A percentile compares a stretch with the other conserved stretches of the same genome.
Conservation (phyloP, 1,140 invertebrate genomes). For the Phenacoccus solenopsis region DNA sequence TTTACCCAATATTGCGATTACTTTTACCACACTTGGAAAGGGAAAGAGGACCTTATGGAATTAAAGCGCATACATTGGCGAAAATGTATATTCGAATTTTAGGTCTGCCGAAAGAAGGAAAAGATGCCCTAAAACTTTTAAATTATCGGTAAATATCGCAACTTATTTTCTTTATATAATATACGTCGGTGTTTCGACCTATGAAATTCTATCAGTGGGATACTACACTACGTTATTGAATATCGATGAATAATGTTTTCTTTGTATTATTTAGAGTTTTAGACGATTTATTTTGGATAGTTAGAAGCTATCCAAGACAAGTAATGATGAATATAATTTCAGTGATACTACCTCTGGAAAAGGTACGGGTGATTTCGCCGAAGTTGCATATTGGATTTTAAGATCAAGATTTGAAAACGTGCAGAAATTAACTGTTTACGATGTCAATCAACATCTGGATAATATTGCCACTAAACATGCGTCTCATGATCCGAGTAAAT, state of each 20-base stretch:
- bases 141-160: slow-evolving; percentile 42
- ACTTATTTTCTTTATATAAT: slow-evolving; percentile 29
- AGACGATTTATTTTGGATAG: background rate
- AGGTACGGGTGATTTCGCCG: slow-evolving; percentile 54
- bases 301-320: background rate
- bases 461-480: slow-evolving; percentile 45
- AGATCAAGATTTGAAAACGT: slow-evolving; percentile 42
- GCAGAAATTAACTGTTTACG: slow-evolving; percentile 41
- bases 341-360: background rate
- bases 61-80: slow-evolving; percentile 51
- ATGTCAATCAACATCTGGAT: slow-evolving; percentile 58
- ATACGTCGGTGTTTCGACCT: slow-evolving; percentile 12
- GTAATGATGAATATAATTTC: background rate
- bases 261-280: background rate
- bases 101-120: slow-evolving; percentile 46
- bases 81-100: slow-evolving; percentile 53
- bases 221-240: too few relatives aligned
- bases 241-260: too few relatives aligned
- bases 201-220: slow-evolving; percentile 7
- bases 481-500: slow-evolving; percentile 37
- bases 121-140: slow-evolving; percentile 48
- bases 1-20: slow-evolving; percentile 57
- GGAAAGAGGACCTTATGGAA: slow-evolving; percentile 46
- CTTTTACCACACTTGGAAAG: slow-evolving; percentile 55
- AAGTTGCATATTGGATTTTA: slow-evolving; percentile 54